Evolutionary conservation across 2,797 vertebrate species (phyloP), one percentile per base, ranked within the genome.

Genomic region (Kryptolebias ocellatus): DNA sequence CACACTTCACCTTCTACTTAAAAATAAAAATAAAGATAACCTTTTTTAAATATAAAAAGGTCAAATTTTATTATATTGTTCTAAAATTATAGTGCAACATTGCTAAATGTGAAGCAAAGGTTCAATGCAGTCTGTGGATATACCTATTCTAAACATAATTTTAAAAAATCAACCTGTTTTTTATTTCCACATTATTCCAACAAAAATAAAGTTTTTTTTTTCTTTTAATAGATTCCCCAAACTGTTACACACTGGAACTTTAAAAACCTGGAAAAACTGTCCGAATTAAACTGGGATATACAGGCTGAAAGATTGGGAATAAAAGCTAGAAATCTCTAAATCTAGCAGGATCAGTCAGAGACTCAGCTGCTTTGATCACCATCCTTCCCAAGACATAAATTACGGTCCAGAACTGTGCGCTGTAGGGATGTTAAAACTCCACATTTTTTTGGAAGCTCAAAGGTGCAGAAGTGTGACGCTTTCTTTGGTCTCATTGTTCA

Each of bases 241-340:
- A 16, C 3, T 20, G 14, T 20, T 15, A 20, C 4, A 20, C 11
- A 54, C 17, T 9, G 16, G 2, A 55, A 24, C 7, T 20, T 31
- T 53, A 17, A 31, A 65, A 27, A 18, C 44, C 20, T 12, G 15
- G 5, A 42, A 56, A 61, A 66, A 53, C 39, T 34, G 52, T 70
- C 65, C 73, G 72, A 79, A 76, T 69, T 45, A 67, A 49, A 63
- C 55, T 10, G 0, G 24, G 60, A 64, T 61, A 62, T 52, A 29
- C 20, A 20, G 51, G 53, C 10, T 4, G 0, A 42, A 62, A 57
- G 55, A 17, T 16, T 46, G 14, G 18, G 67, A 73, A 82, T 68
- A 63, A 73, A 81, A 82, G 42, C 59, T 31, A 59, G 31, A 79
- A 78, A 82, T 77, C 59, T 75, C 39, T 37, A 51, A 27, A 72